These are phyloP conservation scores for Scaptomyza montana DNA, from an alignment of 1,140 invertebrate species.

Conservation along the genomic window DNA sequence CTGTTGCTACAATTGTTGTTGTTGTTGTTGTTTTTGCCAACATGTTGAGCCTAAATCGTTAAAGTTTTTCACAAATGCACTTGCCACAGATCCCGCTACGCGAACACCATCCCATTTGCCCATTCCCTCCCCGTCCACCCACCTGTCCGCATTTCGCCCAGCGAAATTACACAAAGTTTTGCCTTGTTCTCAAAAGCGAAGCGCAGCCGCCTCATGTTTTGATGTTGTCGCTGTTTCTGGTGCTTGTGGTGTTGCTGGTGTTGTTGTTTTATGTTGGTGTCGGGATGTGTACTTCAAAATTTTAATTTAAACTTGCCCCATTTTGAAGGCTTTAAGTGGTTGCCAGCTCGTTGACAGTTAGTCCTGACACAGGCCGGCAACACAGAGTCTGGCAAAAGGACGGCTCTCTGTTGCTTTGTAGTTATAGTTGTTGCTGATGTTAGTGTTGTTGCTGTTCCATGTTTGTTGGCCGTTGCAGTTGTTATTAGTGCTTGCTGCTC, in stretches of 20 bases:
- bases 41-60: slow-evolving; percentile 82
- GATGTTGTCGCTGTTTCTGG: slow-evolving; percentile 31
- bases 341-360: slow-evolving; percentile 82
- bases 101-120: neutral
- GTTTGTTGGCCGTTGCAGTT: slow-evolving; percentile 45
- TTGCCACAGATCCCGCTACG: slow-evolving; percentile 58
- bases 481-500: slow-evolving; percentile 67
- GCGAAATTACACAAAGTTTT: slow-evolving; percentile 78
- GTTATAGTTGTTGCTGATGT: slow-evolving; percentile 23
- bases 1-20: slow-evolving; percentile 43
- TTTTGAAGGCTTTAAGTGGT: slow-evolving; percentile 82
- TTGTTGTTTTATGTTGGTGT: slow-evolving; percentile 52
- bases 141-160: slow-evolving; percentile 5
- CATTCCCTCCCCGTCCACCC: slow-evolving; percentile 3
- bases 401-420: slow-evolving; percentile 18
- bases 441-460: slow-evolving; percentile 47
- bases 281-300: slow-evolving; percentile 75
- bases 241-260: slow-evolving; percentile 32
- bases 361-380: slow-evolving; percentile 63
- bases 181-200: slow-evolving; percentile 68
- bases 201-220: slow-evolving; percentile 49
- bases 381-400: slow-evolving; percentile 10
- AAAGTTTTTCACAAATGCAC: slow-evolving; percentile 81
- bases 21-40: slow-evolving; percentile 54
- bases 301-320: slow-evolving; percentile 83